phyloP scores from a whole-genome alignment of 2,888 invertebrate species.

The Xestia c-nigrum region DNA sequence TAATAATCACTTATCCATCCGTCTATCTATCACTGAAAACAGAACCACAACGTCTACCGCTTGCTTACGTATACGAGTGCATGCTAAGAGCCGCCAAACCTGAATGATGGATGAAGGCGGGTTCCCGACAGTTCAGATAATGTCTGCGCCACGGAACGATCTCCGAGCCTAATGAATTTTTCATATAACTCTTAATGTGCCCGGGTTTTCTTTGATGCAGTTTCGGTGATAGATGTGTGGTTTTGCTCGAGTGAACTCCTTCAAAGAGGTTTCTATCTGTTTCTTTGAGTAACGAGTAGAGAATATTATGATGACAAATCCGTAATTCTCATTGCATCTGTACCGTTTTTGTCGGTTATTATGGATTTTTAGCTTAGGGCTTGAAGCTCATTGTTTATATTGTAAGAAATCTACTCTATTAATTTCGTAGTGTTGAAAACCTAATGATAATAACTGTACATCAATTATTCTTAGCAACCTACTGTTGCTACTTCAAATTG shows the following conservation, averaged over 20 bases:
- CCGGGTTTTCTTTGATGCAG: slow-evolving; percentile 58
- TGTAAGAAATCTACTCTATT: neutral
- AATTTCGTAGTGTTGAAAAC: neutral
- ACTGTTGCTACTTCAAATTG: neutral
- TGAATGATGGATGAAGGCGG: slow-evolving; percentile 81
- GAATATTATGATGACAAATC: neutral
- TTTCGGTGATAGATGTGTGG: slow-evolving; percentile 60
- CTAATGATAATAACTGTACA: neutral
- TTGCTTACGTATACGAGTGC: slow-evolving; percentile 52
- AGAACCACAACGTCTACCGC: slow-evolving; percentile 30
- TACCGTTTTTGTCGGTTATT: neutral
- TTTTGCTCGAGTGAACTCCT: slow-evolving; percentile 32
- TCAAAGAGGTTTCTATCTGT: slow-evolving; percentile 25
- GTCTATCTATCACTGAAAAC: slow-evolving; percentile 21
- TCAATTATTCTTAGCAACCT: neutral
- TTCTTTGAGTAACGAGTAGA: neutral
- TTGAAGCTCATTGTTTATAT: neutral
- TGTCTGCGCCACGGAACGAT: slow-evolving; percentile 66
- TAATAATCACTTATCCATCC: neutral
- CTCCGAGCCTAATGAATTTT: slow-evolving; percentile 67
- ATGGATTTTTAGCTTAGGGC: neutral
- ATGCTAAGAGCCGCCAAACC: slow-evolving; percentile 64
- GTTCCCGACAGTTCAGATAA: slow-evolving; percentile 63
- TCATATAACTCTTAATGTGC: slow-evolving; percentile 67
- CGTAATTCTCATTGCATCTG: neutral